A percentile compares a stretch with the other conserved stretches of the same genome.
These are phyloP conservation scores for Alectoris magna DNA, from an alignment of 2,797 vertebrate genomes.

Conservation along the genomic window DNA sequence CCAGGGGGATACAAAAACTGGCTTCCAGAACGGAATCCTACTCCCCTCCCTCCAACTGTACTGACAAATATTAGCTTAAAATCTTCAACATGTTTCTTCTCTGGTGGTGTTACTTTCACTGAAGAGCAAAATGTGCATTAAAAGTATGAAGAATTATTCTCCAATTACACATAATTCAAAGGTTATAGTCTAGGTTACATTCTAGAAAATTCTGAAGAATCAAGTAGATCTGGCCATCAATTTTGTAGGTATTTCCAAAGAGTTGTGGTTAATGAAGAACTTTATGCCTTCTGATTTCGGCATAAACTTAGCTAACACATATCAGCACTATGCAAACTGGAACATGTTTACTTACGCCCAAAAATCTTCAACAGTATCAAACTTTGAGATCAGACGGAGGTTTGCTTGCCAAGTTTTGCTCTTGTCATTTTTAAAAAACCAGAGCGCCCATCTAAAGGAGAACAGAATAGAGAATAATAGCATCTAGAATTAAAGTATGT, in stretches of 20 bases:
- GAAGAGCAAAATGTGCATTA: rapidly evolving
- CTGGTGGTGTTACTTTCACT: background rate
- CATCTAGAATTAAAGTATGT: background rate
- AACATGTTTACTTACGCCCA: conserved; percentile 91
- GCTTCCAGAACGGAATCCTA: background rate
- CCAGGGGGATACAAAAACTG: background rate
- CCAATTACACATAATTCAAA: background rate
- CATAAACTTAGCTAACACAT: background rate
- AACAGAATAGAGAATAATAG: background rate
- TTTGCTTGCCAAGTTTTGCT: conserved; percentile 99
- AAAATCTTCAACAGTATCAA: conserved; percentile 98
- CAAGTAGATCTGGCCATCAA: background rate
- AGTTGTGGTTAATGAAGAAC: background rate
- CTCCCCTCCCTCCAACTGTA: background rate
- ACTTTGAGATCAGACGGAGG: conserved; percentile 95
- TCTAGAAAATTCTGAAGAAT: background rate
- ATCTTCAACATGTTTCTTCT: background rate
- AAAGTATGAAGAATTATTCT: background rate
- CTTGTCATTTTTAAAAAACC: conserved; percentile 99
- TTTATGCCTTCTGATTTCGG: background rate
- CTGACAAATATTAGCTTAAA: background rate
- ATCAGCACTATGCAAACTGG: rapidly evolving
- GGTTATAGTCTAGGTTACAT: background rate
- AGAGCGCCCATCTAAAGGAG: conserved; percentile 92
- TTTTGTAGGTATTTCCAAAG: background rate